Base-by-base conservation (phyloP, 2,888 invertebrate genomes). In the Cacoxenus indagator region DNA sequence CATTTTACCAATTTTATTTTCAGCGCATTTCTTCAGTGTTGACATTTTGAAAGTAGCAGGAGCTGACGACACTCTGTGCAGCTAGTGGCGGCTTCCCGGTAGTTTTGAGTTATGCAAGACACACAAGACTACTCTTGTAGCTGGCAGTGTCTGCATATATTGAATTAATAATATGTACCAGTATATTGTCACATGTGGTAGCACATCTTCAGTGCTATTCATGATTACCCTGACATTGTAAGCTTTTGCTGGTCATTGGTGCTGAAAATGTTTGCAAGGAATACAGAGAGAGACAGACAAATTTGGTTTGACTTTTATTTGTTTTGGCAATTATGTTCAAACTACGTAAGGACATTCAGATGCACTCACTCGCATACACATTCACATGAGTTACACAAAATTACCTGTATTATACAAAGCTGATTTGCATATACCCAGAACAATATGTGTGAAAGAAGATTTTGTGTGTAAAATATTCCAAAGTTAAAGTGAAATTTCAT, bases 11-110 rank as follows among this genome's bases (percentile, higher is more conserved):
- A 26, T 59, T 59, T 29, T 59, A 31, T 62, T 22, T 45, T 11
- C 61, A 43, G 24, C 24, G 45, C 45, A 31, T 62, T 43, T 62
- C 61, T 43, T 62, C 61, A 62, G 45, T 62, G 45, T 62, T 62
- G 61, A 62, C 61, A 62, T 45, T 45, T 24, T 31, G 9, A 62
- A 62, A 62, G 48, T 19, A 17, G 55, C 27, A 51, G n/a, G 5
- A 43, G 45, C n/a, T 51, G 51, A 22, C 17, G 22, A 22, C 22
- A n/a, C n/a, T n/a, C n/a, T n/a, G 51, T 51, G 37, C 37, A 19
- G 51, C n/a, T 51, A 51, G 51, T 22, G 17, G 19, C 17, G 9
- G 51, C 14, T 37, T 37, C 9, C 37, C 14, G 37, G 14, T 22
- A 51, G 8, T 51, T 51, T 17, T 51, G 17, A 51, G 17, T 51